These are phyloP conservation scores for Cephus cinctus DNA, from an alignment of 1,140 invertebrate genomes.

Conservation along the genomic window DNA sequence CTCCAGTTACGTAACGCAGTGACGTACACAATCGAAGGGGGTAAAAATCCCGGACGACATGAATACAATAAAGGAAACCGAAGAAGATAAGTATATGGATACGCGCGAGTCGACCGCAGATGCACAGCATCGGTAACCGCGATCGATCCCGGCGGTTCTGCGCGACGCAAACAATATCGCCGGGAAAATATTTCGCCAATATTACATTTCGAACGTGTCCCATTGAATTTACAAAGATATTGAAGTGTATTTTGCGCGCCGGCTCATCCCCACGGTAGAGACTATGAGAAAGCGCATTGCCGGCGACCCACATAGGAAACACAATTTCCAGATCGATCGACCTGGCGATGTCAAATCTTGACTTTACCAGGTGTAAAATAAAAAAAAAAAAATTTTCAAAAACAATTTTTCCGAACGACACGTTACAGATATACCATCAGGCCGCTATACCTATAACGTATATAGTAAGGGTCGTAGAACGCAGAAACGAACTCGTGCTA, in stretches of 20 bases:
- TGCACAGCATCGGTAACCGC: no score
- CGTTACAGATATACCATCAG: not conserved
- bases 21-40: no score
- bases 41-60: no score
- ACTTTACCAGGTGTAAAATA: not conserved
- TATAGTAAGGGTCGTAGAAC: not conserved
- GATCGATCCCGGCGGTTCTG: no score
- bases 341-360: not conserved
- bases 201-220: constrained; percentile 2
- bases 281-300: no score
- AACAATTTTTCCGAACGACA: not conserved
- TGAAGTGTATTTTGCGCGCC: constrained; percentile 5
- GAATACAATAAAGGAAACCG: no score
- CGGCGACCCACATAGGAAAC: no score
- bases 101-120: no score
- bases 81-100: no score
- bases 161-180: not conserved
- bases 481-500: not conserved
- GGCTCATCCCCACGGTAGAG: no score
- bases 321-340: not conserved
- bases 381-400: not conserved
- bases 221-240: constrained; percentile 26
- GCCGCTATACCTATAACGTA: not conserved
- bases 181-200: not conserved
- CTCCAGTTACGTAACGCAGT: no score